phyloP scores from a whole-genome alignment of 2,797 vertebrate species.

The Platalea minor region DNA sequence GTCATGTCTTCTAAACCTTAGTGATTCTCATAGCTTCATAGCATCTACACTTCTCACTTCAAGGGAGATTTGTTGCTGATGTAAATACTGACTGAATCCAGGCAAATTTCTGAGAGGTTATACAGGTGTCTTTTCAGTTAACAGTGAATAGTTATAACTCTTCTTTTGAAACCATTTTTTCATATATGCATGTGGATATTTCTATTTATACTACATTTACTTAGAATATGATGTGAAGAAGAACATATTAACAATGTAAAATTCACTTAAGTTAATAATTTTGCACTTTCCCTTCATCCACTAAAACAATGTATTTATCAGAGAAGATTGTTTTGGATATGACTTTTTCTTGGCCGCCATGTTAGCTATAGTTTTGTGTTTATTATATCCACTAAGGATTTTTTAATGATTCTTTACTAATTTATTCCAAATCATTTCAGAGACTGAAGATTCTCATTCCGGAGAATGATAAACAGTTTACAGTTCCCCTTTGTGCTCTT shows the following conservation, averaged over 20 bases:
- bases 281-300: not conserved
- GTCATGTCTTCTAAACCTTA: not conserved
- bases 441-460: not conserved
- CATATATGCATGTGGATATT: not conserved
- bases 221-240: not conserved
- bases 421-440: not conserved
- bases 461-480: not conserved
- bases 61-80: not conserved
- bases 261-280: not conserved
- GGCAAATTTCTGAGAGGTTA: not conserved
- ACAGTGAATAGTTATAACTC: not conserved
- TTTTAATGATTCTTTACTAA: not conserved
- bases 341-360: not conserved
- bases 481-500: not conserved
- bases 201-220: not conserved
- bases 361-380: not conserved
- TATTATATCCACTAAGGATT: not conserved
- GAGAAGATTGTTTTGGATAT: not conserved
- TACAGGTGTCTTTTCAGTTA: not conserved
- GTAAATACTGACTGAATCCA: not conserved
- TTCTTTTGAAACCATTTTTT: not conserved
- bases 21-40: not conserved
- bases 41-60: not conserved
- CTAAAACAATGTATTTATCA: not conserved
- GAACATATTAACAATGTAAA: not conserved